Evolutionary conservation across 2,797 vertebrate genomes (phyloP).

Genomic region (Dermochelys coriacea): DNA sequence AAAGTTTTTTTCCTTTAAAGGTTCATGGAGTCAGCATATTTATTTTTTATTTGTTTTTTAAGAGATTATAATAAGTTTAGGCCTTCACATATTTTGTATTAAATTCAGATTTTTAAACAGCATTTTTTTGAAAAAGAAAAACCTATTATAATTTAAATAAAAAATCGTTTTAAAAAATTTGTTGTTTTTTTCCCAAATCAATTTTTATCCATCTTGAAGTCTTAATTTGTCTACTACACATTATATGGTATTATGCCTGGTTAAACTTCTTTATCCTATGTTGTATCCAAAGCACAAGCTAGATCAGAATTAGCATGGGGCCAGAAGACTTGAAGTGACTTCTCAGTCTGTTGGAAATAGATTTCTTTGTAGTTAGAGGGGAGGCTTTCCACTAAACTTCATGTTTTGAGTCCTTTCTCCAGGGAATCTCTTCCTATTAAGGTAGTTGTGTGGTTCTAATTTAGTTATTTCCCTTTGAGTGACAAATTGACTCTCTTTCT

Average conservation of each 20-base stretch:
- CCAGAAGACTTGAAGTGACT: background rate
- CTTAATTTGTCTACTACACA: background rate
- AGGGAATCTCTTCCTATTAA: background rate
- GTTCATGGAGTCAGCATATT: too few relatives aligned
- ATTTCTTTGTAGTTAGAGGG: background rate
- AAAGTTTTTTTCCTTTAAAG: too few relatives aligned
- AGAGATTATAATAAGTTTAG: too few relatives aligned
- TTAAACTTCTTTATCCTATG: background rate
- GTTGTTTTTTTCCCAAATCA: background rate
- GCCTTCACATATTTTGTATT: too few relatives aligned
- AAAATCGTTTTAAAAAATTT: background rate
- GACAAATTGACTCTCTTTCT: background rate
- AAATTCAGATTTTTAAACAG: too few relatives aligned
- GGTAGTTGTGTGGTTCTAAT: background rate
- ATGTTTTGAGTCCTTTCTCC: background rate
- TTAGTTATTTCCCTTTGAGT: background rate
- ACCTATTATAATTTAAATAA: too few relatives aligned
- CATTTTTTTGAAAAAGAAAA: too few relatives aligned
- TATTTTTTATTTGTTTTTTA: too few relatives aligned
- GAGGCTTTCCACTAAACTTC: background rate
- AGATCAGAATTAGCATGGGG: background rate
- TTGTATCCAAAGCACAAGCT: background rate
- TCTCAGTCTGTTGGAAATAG: background rate
- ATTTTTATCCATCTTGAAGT: background rate
- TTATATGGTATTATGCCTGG: background rate